These are phyloP conservation scores for Gallinago jamesoni DNA, from an alignment of 2,113 vertebrate genomes.

Conservation along the genomic window DNA sequence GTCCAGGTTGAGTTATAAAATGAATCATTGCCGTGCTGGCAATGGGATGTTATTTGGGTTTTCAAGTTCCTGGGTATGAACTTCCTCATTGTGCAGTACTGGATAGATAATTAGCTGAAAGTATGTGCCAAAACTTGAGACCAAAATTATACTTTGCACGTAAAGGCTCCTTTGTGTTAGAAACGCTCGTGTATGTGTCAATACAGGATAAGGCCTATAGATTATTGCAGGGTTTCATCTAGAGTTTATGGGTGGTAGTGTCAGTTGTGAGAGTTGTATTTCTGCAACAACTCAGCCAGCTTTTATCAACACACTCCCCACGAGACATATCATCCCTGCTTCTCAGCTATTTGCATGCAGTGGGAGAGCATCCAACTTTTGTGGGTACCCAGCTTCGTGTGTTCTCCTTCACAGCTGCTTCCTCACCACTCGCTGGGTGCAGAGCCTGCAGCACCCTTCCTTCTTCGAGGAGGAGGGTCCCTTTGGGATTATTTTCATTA, in stretches of 20 bases:
- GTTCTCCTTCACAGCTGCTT: not conserved
- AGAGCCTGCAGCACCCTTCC: not conserved
- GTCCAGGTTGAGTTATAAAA: conserved; percentile 34
- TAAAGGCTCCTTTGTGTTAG: not conserved
- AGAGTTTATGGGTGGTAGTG: not conserved
- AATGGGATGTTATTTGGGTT: not conserved
- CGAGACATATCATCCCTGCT: not conserved
- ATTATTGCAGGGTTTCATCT: not conserved
- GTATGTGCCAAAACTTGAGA: not conserved
- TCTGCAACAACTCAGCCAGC: not conserved
- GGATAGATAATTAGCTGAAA: not conserved
- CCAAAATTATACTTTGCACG: not conserved
- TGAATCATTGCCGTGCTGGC: not conserved
- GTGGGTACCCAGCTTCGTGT: not conserved
- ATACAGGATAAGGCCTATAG: not conserved
- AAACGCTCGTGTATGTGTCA: not conserved
- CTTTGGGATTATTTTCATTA: not conserved
- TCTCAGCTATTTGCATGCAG: not conserved
- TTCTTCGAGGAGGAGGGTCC: not conserved
- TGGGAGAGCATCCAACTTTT: not conserved
- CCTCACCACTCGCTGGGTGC: not conserved
- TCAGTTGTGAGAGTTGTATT: not conserved
- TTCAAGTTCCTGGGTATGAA: not conserved
- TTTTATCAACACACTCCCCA: not conserved
- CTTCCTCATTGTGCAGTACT: not conserved